Percentiles rank a stretch among this genome's conserved stretches.
phyloP scores from a whole-genome alignment of 1,140 invertebrate genomes.

The Pachypsylla venusta region DNA sequence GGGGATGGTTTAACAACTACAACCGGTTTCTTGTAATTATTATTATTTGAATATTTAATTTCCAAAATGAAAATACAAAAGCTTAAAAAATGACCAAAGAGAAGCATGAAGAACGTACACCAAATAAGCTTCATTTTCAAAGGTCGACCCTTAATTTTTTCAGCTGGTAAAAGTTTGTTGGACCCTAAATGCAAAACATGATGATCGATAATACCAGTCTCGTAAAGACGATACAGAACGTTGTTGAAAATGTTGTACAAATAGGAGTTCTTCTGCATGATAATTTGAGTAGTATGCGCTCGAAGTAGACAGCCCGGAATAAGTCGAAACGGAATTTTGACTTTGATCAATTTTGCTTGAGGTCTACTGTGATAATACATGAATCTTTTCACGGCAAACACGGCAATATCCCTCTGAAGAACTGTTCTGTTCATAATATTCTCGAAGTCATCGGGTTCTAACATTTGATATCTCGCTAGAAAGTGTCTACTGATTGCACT shows the following conservation, averaged over 20 bases:
- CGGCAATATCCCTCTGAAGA: constrained; percentile 16
- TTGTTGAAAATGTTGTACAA: constrained; percentile 17
- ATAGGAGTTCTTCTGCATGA: constrained; percentile 17
- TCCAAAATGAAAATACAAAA: neutral
- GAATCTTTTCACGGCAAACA: constrained; percentile 21
- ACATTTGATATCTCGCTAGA: constrained; percentile 13
- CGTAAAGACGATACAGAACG: constrained; percentile 17
- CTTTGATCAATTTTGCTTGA: constrained; percentile 17
- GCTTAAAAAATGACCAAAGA: neutral
- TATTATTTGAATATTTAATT: neutral
- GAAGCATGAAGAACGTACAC: neutral
- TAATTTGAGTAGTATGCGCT: constrained; percentile 21
- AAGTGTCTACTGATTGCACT: constrained; percentile 11
- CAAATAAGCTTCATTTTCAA: constrained; percentile 10
- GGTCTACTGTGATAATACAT: constrained; percentile 19
- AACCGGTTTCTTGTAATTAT: no score
- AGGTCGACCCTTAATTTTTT: constrained; percentile 15
- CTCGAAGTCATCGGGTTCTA: constrained; percentile 16
- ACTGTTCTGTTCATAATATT: constrained; percentile 17
- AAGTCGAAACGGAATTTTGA: constrained; percentile 20
- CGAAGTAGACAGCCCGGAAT: constrained; percentile 21
- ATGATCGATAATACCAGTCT: constrained; percentile 19
- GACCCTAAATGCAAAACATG: constrained; percentile 17
- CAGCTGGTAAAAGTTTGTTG: constrained; percentile 16
- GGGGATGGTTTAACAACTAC: no score